Percentiles rank a stretch among this genome's conserved stretches.
Conservation (phyloP, 53 echinoderm and acorn worm species). For the Crossaster papposus region DNA sequence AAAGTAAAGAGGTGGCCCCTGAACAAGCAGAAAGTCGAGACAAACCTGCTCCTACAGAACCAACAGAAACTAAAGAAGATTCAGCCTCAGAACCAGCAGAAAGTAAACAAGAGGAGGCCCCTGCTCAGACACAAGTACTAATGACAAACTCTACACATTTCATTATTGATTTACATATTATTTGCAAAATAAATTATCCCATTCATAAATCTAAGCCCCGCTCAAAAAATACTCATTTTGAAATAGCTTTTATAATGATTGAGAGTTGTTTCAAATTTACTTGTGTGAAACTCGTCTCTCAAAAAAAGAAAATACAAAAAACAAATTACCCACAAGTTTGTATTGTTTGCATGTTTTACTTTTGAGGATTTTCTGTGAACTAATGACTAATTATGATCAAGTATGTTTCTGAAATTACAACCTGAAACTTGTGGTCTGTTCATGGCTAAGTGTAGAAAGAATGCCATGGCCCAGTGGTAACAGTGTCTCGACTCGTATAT, state of each 20-base stretch:
- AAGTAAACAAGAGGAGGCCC: slow-evolving; percentile 21
- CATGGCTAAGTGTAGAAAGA: too few relatives aligned
- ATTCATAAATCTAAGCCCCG: not conserved
- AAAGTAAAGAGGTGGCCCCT: slow-evolving; percentile 49
- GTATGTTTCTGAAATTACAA: too few relatives aligned
- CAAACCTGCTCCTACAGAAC: slow-evolving; percentile 19
- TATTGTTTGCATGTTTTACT: too few relatives aligned
- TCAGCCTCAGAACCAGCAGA: slow-evolving; percentile 23
- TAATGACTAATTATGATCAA: too few relatives aligned
- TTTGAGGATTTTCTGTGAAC: too few relatives aligned
- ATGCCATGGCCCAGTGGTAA: too few relatives aligned
- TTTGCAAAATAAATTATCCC: not conserved
- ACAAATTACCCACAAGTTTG: too few relatives aligned
- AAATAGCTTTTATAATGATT: not conserved
- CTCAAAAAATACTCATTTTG: not conserved
- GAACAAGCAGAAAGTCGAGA: slow-evolving; percentile 61
- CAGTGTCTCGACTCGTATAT: too few relatives aligned
- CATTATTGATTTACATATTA: not conserved
- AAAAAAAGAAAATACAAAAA: too few relatives aligned
- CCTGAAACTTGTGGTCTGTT: too few relatives aligned
- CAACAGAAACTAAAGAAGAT: slow-evolving; percentile 29
- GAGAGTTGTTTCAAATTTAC: not conserved
- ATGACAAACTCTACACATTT: too few relatives aligned
- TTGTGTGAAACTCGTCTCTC: not conserved
- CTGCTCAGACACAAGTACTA: slow-evolving; percentile 26